These are phyloP conservation scores for Rissa tridactyla DNA, from an alignment of 2,113 vertebrate genomes.

Conservation along the genomic window DNA sequence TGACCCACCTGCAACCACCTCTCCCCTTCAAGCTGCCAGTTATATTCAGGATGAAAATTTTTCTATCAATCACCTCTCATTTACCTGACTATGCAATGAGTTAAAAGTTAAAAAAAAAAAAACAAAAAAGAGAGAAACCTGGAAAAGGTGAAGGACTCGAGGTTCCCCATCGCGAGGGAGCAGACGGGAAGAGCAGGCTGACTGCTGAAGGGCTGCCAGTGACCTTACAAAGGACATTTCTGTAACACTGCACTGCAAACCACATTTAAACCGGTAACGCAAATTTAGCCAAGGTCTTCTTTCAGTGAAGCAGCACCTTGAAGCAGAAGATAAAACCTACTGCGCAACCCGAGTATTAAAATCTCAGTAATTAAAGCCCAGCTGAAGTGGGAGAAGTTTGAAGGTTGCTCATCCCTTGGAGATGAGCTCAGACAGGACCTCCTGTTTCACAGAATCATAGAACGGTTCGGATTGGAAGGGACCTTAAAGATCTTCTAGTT, in stretches of 20 bases:
- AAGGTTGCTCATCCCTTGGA: background rate
- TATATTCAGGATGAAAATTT: background rate
- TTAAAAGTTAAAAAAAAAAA: background rate
- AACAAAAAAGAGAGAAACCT: background rate
- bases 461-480: too few relatives aligned
- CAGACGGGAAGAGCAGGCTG: background rate
- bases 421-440: background rate
- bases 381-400: background rate
- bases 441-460: background rate
- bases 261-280: background rate
- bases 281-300: background rate
- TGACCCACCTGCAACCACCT: background rate
- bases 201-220: background rate
- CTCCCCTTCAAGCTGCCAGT: background rate
- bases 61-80: background rate
- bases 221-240: background rate
- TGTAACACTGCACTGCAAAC: background rate
- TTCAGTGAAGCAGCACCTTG: background rate
- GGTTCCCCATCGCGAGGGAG: background rate
- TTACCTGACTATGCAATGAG: background rate
- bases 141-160: fast-evolving
- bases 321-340: background rate
- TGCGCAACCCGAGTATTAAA: background rate
- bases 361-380: background rate
- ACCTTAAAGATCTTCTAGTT: too few relatives aligned